phyloP scores from a whole-genome alignment of 1,140 invertebrate species.

The Drosophila burlai region DNA sequence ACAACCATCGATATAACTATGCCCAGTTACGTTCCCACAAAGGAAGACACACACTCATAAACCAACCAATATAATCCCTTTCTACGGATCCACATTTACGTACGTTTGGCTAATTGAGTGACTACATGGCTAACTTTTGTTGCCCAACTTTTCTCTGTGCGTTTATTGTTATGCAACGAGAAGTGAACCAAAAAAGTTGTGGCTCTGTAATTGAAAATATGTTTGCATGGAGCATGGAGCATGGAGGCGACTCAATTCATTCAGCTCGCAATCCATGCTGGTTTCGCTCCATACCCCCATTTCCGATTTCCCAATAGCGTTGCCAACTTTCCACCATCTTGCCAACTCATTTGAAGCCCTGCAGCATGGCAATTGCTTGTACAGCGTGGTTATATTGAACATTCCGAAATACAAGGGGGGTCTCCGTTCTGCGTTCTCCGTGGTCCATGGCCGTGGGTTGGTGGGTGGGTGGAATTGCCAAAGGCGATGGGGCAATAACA shows the following conservation, averaged over 20 bases:
- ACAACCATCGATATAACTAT: conserved; percentile 35
- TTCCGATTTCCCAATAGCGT: conserved; percentile 13
- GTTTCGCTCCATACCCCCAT: background rate
- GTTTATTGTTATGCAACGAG: conserved; percentile 51
- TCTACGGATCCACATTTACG: conserved; percentile 35
- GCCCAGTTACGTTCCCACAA: background rate
- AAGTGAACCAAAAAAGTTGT: conserved; percentile 51
- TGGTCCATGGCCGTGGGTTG: conserved; percentile 1
- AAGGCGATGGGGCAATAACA: conserved; percentile 39
- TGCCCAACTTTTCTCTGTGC: conserved; percentile 33
- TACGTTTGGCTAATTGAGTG: conserved; percentile 54
- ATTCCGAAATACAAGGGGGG: conserved; percentile 29
- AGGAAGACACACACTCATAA: conserved; percentile 1
- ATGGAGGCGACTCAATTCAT: conserved; percentile 44
- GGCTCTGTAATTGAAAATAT: conserved; percentile 53
- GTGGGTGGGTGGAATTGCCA: conserved; percentile 16
- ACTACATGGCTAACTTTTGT: conserved; percentile 46
- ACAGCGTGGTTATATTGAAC: conserved; percentile 52
- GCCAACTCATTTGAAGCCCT: conserved; percentile 50
- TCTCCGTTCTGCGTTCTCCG: background rate
- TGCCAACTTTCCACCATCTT: conserved; percentile 50
- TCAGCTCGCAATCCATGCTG: conserved; percentile 27
- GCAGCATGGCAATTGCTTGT: conserved; percentile 45
- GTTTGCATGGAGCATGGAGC: conserved; percentile 32
- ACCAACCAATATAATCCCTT: conserved; percentile 23